Evolutionary conservation across 2,888 invertebrate genomes (phyloP), one percentile per base, ranked within the genome.

Genomic region (Chromoteleia sp.): DNA sequence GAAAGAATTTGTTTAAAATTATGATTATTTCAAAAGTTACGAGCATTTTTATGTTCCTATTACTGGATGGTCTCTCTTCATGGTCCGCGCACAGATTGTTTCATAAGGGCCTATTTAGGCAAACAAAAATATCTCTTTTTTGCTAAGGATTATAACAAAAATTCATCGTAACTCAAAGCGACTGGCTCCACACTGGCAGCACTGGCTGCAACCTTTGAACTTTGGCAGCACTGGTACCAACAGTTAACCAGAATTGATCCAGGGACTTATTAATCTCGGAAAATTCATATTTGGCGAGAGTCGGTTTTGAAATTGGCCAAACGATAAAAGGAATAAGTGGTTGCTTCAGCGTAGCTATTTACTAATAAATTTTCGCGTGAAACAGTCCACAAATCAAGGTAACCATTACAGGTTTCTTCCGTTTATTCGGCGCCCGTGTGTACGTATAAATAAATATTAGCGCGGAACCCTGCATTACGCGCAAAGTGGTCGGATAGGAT

Each of bases 391-490:
- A 80, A 80, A 80, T 80, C 80, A 80, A 74, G 74, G 45, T 29
- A 75, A 33, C 80, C 75, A 80, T 75, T 80, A 80, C 58, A 70
- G 70, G 43, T 80, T 80, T 73, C 73, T 80, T 80, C 70, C 68
- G 80, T 80, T 80, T 80, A 75, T 68, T 54, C 56, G 74, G 63
- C 45, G 65, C 43, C 50, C 41, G 52, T 54, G 19, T 63, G 61
- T 61, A 63, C 61, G 75, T 75, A 71, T 81, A 81, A 81, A 81
- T 81, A 81, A 81, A 81, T 71, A 81, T 81, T 65, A 54, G 67
- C 39, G 29, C 63, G 17, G 58, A 45, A 48, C 65, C 39, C 65
- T 61, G 68, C 63, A 54, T 74, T 63, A 61, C 58, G 70, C 71
- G 81, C 81, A 75, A 75, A 81, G 81, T 74, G 63, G 81, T 76